Evolutionary conservation across 2,888 invertebrate species (phyloP), one percentile per base, ranked within the genome.

Genomic region (Glyphotaelius pellucidus): DNA sequence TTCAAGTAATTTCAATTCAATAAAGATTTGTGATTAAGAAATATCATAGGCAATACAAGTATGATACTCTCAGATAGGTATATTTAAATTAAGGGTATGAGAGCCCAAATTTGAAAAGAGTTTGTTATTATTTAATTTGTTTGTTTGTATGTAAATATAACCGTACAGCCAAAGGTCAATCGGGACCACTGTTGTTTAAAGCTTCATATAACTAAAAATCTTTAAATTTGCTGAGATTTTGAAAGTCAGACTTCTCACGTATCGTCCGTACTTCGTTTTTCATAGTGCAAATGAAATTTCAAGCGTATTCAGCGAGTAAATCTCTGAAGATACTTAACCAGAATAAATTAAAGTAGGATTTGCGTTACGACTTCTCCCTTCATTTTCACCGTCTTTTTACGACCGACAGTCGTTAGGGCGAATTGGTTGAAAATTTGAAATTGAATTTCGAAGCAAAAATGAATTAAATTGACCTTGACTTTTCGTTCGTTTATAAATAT

Each of bases 401-500:
- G 42, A 31, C 86, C 11, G n/a, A 42, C 86, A 12, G 86, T 42
- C 86, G 86, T 86, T 86, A 86, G 86, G 25, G 35, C 12, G 30
- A 86, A 86, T 86, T 86, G 86, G 52, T n/a, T 52, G 38, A 47
- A 86, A 86, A 47, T 86, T 86, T 42, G 47, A 86, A 86, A 86
- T 86, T 86, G 30, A 47, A 86, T 86, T 81, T 86, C 86, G 47
- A n/a, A 67, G n/a, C 42, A 38, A n/a, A 86, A 86, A 86, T 30
- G 11, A 42, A 86, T 1, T n/a, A 42, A 42, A 38, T 2, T 30
- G 52, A 86, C 47, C 42, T 86, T 47, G 30, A 31, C 19, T 32
- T 7, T 32, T 32, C 81, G 19, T 81, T 12, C 32, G 67, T 25
- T 67, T 25, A n/a, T 67, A 9, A 67, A n/a, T n/a, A 67, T 67